Conservation (phyloP, 1,140 invertebrate species). For the Eufriesea mexicana region DNA sequence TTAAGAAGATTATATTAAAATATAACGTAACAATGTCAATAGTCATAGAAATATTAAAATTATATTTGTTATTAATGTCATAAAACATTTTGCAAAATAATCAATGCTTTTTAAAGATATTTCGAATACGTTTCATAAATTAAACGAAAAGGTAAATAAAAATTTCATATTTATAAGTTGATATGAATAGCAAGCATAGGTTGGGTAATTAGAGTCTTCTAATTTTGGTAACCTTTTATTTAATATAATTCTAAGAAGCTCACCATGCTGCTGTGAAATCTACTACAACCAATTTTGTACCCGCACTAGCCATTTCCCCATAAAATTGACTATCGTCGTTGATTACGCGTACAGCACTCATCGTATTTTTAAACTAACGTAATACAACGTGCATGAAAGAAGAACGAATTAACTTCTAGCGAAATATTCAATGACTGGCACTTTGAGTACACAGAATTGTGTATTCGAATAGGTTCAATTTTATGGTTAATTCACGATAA, state of each 20-base stretch:
- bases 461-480: background rate
- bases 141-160: background rate
- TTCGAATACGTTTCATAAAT: background rate
- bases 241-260: slow-evolving; percentile 75
- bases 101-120: background rate
- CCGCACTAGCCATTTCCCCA: slow-evolving; percentile 89
- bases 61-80: background rate
- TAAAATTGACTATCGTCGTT: slow-evolving; percentile 92
- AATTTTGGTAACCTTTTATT: background rate
- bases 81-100: background rate
- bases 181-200: background rate
- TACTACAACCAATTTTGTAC: slow-evolving; percentile 94
- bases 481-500: slow-evolving; percentile 2
- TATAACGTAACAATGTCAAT: background rate
- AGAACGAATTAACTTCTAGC: background rate
- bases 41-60: background rate
- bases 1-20: too few relatives aligned
- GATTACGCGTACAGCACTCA: slow-evolving; percentile 82
- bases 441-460: slow-evolving; percentile 28
- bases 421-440: slow-evolving; percentile 66
- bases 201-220: background rate
- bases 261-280: slow-evolving; percentile 97
- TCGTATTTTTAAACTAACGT: slow-evolving; percentile 58
- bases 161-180: background rate
- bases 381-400: slow-evolving; percentile 39